Evolutionary conservation across 2,797 vertebrate genomes (phyloP).

Genomic region (Sebastes paucispinis): DNA sequence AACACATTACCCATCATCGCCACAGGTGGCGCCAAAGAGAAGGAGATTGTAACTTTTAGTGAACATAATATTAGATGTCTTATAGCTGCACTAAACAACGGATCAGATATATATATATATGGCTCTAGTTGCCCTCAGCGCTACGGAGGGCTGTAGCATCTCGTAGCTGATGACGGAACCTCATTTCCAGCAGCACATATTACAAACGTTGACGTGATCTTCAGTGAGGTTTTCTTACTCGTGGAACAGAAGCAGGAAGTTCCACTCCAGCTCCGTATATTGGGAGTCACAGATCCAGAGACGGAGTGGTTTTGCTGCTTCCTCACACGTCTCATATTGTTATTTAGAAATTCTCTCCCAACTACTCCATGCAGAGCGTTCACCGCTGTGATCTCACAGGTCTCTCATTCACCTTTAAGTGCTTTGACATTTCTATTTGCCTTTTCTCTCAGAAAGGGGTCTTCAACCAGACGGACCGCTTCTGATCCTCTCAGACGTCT

Average conservation of each 20-base stretch:
- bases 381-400: slow-evolving; percentile 25
- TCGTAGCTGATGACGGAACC: background rate
- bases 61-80: no score
- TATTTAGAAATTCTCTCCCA: background rate
- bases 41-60: no score
- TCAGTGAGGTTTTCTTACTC: background rate
- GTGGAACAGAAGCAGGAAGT: background rate
- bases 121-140: no score
- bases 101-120: no score
- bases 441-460: slow-evolving; percentile 35
- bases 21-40: no score
- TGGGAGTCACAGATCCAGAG: background rate
- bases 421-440: slow-evolving; percentile 72
- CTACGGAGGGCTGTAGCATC: background rate
- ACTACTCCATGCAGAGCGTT: slow-evolving; percentile 5
- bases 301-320: background rate
- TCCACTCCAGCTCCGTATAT: background rate
- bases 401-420: slow-evolving; percentile 55
- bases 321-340: background rate
- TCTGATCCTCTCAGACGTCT: slow-evolving; percentile 36
- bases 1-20: no score
- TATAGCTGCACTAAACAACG: no score
- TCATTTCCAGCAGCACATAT: background rate
- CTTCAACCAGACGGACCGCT: slow-evolving; percentile 28
- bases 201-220: background rate